Conservation (phyloP, 2,888 invertebrate genomes). For the Kuschelorhynchus macadamiae region DNA sequence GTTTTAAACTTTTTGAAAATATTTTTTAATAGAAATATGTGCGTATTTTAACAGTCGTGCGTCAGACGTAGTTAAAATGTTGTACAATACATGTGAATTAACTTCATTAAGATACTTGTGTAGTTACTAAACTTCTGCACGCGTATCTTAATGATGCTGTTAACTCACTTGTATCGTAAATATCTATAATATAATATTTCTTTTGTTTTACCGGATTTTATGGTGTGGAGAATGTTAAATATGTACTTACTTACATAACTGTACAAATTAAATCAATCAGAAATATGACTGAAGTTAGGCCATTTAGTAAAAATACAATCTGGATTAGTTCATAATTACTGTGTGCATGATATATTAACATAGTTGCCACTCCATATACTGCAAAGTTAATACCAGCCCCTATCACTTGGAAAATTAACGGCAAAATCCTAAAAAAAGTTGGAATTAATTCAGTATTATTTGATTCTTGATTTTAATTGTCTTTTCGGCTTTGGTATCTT, state of each 20-base stretch:
- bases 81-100: too few relatives aligned
- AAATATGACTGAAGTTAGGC: conserved; percentile 28
- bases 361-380: not conserved
- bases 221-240: not conserved
- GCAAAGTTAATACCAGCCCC: conserved; percentile 11
- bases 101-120: too few relatives aligned
- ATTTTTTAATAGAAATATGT: too few relatives aligned
- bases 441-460: not conserved
- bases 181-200: too few relatives aligned
- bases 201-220: not conserved
- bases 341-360: conserved; percentile 23
- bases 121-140: too few relatives aligned
- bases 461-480: too few relatives aligned
- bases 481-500: too few relatives aligned
- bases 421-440: conserved; percentile 29
- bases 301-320: conserved; percentile 25
- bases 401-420: conserved; percentile 26
- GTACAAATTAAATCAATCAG: conserved; percentile 37
- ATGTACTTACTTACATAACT: conserved; percentile 37
- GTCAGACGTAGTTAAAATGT: too few relatives aligned
- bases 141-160: too few relatives aligned
- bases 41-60: too few relatives aligned
- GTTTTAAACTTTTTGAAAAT: too few relatives aligned
- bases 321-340: conserved; percentile 15
- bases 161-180: too few relatives aligned